These are phyloP conservation scores for Dasypogon diadema DNA, from an alignment of 2,888 invertebrate genomes.

Conservation along the genomic window DNA sequence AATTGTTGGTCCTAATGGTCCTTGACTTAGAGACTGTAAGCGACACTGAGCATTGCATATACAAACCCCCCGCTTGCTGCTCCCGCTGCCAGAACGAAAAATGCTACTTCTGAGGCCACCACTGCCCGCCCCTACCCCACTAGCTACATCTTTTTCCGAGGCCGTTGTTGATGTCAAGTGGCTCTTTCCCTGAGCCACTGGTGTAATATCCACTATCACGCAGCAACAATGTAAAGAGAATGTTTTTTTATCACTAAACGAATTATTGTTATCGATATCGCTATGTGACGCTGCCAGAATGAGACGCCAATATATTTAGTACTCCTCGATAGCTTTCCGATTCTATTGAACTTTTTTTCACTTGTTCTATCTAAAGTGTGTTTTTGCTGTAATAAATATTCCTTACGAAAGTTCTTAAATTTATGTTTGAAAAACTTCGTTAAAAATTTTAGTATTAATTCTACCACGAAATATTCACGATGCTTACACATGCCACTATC, in stretches of 20 bases:
- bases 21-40: constrained; percentile 64
- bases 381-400: not conserved
- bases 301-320: constrained; percentile 61
- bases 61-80: constrained; percentile 67
- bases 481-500: constrained; percentile 59
- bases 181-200: constrained; percentile 63
- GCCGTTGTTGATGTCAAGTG: constrained; percentile 65
- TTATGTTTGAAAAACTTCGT: constrained; percentile 41
- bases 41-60: constrained; percentile 68
- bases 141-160: constrained; percentile 68
- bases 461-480: constrained; percentile 49
- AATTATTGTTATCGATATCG: constrained; percentile 63
- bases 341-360: not conserved
- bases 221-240: constrained; percentile 70
- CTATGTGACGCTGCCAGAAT: constrained; percentile 69
- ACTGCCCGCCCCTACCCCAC: constrained; percentile 63
- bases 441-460: constrained; percentile 33
- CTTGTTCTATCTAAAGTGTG: not conserved
- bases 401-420: constrained; percentile 2
- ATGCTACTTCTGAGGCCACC: constrained; percentile 65
- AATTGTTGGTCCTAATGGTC: constrained; percentile 63
- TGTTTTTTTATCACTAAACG: constrained; percentile 68
- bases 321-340: constrained; percentile 25
- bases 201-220: constrained; percentile 70
- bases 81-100: constrained; percentile 65